Conservation (phyloP, 1,140 invertebrate species). For the Drosophila sp. region DNA sequence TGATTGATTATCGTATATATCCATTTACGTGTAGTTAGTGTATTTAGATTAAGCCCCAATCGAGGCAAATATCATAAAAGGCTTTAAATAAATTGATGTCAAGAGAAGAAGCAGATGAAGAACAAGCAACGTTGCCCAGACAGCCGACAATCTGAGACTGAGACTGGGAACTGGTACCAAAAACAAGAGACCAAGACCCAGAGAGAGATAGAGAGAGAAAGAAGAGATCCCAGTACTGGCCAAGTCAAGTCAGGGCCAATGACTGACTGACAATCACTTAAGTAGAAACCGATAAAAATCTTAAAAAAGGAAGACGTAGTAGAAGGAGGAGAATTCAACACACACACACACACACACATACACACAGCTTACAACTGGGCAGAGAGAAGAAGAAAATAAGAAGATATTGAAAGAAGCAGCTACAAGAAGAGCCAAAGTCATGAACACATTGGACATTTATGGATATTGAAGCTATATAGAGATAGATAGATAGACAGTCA, state of each 20-base stretch:
- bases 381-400: slow-evolving; percentile 38
- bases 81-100: slow-evolving; percentile 61
- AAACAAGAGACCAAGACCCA: slow-evolving; percentile 9
- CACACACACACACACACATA: slow-evolving; percentile 6
- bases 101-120: slow-evolving; percentile 31
- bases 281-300: slow-evolving; percentile 82
- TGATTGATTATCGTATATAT: too few relatives aligned
- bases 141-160: slow-evolving; percentile 33
- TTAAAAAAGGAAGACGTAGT: slow-evolving; percentile 30
- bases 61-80: slow-evolving; percentile 53
- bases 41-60: slow-evolving; percentile 14
- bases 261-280: slow-evolving; percentile 82
- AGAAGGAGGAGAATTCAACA: slow-evolving; percentile 24
- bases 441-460: slow-evolving; percentile 78
- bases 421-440: slow-evolving; percentile 61
- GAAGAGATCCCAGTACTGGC: background rate
- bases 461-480: slow-evolving; percentile 77
- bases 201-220: slow-evolving; percentile 19
- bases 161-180: slow-evolving; percentile 37
- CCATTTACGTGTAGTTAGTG: slow-evolving; percentile 2
- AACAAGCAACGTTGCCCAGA: slow-evolving; percentile 22
- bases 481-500: slow-evolving; percentile 59
- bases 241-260: slow-evolving; percentile 40
- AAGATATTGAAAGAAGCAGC: slow-evolving; percentile 45
- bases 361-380: slow-evolving; percentile 10